phyloP scores from a whole-genome alignment of 2,888 invertebrate genomes.

The Morpho deidamia region DNA sequence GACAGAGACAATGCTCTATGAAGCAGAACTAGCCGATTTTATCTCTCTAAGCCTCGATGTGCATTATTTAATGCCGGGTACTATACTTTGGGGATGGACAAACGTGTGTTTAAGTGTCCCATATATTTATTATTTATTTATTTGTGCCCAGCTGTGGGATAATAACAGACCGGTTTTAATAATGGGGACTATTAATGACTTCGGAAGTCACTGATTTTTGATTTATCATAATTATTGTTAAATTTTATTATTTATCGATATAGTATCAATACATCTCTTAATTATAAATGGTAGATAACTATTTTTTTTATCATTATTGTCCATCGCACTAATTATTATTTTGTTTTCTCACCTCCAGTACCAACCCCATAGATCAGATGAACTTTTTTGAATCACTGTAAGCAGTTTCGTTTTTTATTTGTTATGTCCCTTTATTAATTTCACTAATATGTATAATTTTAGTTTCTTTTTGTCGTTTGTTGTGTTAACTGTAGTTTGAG shows the following conservation, averaged over 20 bases:
- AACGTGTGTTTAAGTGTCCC: too few relatives aligned
- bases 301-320: conserved; percentile 23
- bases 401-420: conserved; percentile 54
- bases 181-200: too few relatives aligned
- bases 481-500: not conserved
- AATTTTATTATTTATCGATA: conserved; percentile 3
- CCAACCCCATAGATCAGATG: conserved; percentile 77
- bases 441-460: conserved; percentile 14
- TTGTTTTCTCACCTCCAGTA: conserved; percentile 60
- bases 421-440: conserved; percentile 26
- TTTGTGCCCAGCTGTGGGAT: too few relatives aligned
- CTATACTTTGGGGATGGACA: too few relatives aligned
- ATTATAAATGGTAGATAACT: conserved; percentile 35
- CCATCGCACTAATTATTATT: conserved; percentile 56
- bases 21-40: too few relatives aligned
- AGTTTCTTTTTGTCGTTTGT: not conserved
- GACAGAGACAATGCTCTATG: too few relatives aligned
- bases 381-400: conserved; percentile 78
- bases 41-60: too few relatives aligned
- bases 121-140: too few relatives aligned
- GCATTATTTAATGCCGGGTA: too few relatives aligned
- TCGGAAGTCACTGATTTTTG: too few relatives aligned
- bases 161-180: too few relatives aligned
- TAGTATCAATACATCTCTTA: not conserved
- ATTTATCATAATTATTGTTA: not conserved